Conservation (phyloP, 2,113 vertebrate species). For the Rhinolophus ferrumequinum region DNA sequence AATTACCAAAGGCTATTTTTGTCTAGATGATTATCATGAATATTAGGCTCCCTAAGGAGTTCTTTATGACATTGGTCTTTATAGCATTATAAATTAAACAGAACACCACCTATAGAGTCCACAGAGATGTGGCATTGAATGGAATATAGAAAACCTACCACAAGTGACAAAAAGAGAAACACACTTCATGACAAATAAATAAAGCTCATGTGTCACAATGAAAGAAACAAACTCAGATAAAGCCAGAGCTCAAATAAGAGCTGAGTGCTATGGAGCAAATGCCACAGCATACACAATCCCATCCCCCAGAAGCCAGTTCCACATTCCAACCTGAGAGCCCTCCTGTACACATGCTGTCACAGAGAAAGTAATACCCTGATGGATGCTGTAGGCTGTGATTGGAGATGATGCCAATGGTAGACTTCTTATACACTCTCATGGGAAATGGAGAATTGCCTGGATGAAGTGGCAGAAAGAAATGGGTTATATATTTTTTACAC, state of each 20-base stretch:
- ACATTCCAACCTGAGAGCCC: constrained; percentile 63
- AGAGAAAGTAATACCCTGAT: constrained; percentile 78
- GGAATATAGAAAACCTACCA: constrained; percentile 49
- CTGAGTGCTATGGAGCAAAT: constrained; percentile 62
- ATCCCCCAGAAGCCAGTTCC: constrained; percentile 45
- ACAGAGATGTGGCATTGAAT: constrained; percentile 35
- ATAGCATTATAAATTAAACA: constrained; percentile 41
- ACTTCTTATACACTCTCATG: constrained; percentile 75
- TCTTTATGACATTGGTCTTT: constrained; percentile 11
- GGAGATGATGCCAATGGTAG: constrained; percentile 76
- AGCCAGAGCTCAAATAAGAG: constrained; percentile 46
- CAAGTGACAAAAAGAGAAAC: constrained; percentile 56
- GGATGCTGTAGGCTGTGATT: constrained; percentile 70
- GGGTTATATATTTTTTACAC: constrained; percentile 73
- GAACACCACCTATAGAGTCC: constrained; percentile 9
- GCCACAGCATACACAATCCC: constrained; percentile 50
- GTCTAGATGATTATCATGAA: not conserved
- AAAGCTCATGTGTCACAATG: constrained; percentile 56
- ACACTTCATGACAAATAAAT: constrained; percentile 63
- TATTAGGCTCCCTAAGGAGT: constrained; percentile 26
- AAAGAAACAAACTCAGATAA: constrained; percentile 66
- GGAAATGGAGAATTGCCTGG: constrained; percentile 77
- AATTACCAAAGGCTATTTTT: constrained; percentile 12
- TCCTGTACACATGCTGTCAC: constrained; percentile 65
- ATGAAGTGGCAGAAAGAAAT: constrained; percentile 80